A percentile compares a stretch with the other conserved stretches of the same genome.
Evolutionary conservation across 64 coral and sea anemone species (phyloP).

Genomic region (Montipora cactus): DNA sequence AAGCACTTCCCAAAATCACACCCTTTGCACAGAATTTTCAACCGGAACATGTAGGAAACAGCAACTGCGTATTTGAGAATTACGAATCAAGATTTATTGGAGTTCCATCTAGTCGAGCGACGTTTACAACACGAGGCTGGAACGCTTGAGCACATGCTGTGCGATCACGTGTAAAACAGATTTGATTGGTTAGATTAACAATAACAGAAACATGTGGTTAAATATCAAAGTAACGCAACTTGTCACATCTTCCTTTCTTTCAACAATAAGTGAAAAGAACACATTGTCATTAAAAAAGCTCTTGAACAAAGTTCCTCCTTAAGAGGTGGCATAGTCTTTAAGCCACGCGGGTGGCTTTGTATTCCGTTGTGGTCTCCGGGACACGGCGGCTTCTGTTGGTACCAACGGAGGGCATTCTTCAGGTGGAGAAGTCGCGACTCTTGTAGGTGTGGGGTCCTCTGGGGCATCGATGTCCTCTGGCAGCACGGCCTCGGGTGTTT

Average conservation of each 20-base stretch:
- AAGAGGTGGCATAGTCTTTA: background rate
- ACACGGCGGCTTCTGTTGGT: background rate
- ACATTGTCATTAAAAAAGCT: background rate
- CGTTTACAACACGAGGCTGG: background rate
- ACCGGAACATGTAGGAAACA: background rate
- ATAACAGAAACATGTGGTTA: background rate
- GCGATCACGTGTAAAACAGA: background rate
- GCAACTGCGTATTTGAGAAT: background rate
- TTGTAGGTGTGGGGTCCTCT: no score
- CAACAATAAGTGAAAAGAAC: background rate
- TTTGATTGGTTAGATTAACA: background rate
- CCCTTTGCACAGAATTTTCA: no score
- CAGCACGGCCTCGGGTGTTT: no score
- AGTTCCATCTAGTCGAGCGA: background rate
- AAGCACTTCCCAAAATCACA: no score
- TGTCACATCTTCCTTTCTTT: background rate
- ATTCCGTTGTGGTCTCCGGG: background rate
- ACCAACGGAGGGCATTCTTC: no score
- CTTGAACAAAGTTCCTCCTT: background rate
- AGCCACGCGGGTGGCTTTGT: background rate
- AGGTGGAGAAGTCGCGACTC: no score
- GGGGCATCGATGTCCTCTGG: no score
- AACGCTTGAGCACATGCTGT: background rate
- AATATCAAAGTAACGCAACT: background rate
- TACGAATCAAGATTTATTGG: background rate